A percentile compares a stretch with the other conserved stretches of the same genome.
Evolutionary conservation across 2,797 vertebrate genomes (phyloP).

Genomic region (Florisuga fusca): DNA sequence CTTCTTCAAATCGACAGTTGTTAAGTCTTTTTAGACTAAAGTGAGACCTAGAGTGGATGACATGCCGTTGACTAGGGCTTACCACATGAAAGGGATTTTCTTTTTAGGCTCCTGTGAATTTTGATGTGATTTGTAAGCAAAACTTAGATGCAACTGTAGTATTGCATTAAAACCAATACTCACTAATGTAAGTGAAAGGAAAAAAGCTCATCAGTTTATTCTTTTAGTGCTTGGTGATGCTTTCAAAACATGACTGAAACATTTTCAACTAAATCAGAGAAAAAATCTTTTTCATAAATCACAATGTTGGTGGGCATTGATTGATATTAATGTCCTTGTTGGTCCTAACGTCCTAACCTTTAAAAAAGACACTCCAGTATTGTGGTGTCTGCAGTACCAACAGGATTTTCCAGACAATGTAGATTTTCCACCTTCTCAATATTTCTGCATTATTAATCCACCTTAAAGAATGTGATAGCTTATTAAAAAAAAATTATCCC

Average conservation of each 20-base stretch:
- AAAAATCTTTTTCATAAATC: neutral
- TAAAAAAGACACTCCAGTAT: neutral
- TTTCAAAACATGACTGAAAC: neutral
- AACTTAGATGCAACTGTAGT: neutral
- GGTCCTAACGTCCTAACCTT: neutral
- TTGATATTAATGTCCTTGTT: neutral
- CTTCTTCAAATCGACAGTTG: constrained; percentile 43
- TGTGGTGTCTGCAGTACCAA: neutral
- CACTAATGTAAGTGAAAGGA: neutral
- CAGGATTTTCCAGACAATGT: neutral
- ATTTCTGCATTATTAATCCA: neutral
- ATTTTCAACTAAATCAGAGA: neutral
- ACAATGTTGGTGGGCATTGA: neutral
- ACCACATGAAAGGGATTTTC: neutral
- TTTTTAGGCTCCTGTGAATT: constrained; percentile 8
- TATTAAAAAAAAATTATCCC: neutral
- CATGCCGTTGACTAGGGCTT: constrained; percentile 8
- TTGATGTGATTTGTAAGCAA: constrained; percentile 16
- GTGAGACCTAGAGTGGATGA: constrained; percentile 13
- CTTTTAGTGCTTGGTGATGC: neutral
- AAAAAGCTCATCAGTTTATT: neutral
- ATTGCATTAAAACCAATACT: neutral
- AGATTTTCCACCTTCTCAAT: neutral
- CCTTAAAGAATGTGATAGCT: neutral
- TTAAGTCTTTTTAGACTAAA: constrained; percentile 52